Percentiles rank a stretch among this genome's conserved stretches.
Conservation (phyloP, 2,797 vertebrate genomes). For the Pangasius mekongensis region DNA sequence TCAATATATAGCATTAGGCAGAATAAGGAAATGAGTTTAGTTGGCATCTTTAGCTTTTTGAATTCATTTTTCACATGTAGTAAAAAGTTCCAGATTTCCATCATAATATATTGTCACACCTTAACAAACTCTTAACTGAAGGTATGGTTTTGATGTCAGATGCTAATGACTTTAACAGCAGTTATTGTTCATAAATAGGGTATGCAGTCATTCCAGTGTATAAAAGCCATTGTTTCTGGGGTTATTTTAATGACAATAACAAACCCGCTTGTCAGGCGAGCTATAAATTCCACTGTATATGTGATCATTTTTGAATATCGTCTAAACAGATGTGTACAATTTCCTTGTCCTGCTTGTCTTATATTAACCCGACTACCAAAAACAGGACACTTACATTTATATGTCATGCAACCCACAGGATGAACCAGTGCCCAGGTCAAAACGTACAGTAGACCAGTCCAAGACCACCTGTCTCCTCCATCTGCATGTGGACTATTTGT, state of each 20-base stretch:
- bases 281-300: constrained; percentile 55
- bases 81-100: background rate
- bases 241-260: constrained; percentile 9
- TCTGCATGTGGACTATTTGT: constrained; percentile 76
- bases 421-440: constrained; percentile 62
- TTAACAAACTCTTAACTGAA: background rate
- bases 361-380: background rate
- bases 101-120: background rate
- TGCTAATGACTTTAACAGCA: constrained; percentile 32
- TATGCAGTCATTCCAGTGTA: constrained; percentile 51
- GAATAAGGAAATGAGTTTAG: background rate
- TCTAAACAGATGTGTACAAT: constrained; percentile 67
- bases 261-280: background rate
- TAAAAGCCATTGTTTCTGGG: constrained; percentile 53
- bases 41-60: background rate
- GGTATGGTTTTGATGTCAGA: background rate
- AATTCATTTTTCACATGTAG: background rate
- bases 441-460: constrained; percentile 72
- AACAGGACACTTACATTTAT: background rate
- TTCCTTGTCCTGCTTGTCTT: constrained; percentile 16
- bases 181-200: constrained; percentile 46
- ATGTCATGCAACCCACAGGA: constrained; percentile 64
- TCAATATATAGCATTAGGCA: background rate
- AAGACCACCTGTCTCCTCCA: constrained; percentile 82
- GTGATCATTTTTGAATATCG: constrained; percentile 52